phyloP scores from a whole-genome alignment of 2,113 vertebrate genomes.

The Oceanites oceanicus region DNA sequence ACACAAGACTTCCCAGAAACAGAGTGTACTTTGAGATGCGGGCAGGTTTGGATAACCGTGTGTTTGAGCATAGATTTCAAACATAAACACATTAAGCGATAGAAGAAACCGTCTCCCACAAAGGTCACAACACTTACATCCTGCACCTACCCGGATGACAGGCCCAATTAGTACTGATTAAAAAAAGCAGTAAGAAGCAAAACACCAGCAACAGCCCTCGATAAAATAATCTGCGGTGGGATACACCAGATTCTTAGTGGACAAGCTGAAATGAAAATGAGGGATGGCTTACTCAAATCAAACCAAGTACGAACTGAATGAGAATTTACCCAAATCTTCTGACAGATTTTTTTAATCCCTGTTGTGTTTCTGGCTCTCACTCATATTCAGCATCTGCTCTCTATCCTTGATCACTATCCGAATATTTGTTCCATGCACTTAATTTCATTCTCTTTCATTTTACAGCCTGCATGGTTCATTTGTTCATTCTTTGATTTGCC shows the following conservation, averaged over 20 bases:
- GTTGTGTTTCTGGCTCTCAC: conserved; percentile 27
- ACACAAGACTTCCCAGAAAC: not conserved
- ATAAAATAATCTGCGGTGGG: not conserved
- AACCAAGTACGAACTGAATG: not conserved
- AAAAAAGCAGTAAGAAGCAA: conserved; percentile 4
- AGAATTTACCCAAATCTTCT: conserved; percentile 33
- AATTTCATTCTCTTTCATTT: conserved; percentile 59
- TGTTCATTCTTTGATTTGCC: conserved; percentile 29
- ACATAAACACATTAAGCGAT: conserved; percentile 12
- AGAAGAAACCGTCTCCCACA: conserved; percentile 3
- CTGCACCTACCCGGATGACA: not conserved
- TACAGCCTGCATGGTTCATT: conserved; percentile 19
- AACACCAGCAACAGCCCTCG: not conserved
- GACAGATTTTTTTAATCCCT: conserved; percentile 51
- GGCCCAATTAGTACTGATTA: not conserved
- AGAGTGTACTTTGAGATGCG: not conserved
- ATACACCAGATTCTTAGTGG: not conserved
- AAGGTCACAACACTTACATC: not conserved
- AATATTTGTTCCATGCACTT: conserved; percentile 59
- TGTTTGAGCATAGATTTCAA: conserved; percentile 3
- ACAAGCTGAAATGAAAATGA: conserved; percentile 9
- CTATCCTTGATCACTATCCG: conserved; percentile 44
- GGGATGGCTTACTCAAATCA: not conserved
- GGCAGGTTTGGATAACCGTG: not conserved
- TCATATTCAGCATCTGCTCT: conserved; percentile 28